These are phyloP conservation scores for Platycheirus albimanus DNA, from an alignment of 2,888 invertebrate species.

Conservation along the genomic window DNA sequence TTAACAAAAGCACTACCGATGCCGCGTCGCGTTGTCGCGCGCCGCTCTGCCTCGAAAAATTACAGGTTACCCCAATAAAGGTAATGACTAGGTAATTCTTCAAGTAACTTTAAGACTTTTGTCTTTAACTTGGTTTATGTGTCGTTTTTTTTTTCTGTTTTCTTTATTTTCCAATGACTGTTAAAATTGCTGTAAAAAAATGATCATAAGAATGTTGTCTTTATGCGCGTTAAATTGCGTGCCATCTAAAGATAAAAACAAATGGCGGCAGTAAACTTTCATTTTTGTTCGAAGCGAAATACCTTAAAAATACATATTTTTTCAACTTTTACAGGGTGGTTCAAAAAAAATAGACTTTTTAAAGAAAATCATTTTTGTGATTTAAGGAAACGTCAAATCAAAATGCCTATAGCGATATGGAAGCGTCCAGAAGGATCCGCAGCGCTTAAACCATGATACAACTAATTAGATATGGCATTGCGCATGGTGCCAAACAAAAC, in stretches of 20 bases:
- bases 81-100: slow-evolving; percentile 9
- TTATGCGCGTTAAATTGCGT: slow-evolving; percentile 35
- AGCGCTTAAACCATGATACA: no score
- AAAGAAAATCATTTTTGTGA: no score
- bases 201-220: background rate
- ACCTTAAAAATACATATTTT: background rate
- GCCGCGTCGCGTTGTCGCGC: no score
- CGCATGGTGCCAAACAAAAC: no score
- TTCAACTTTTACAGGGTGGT: slow-evolving; percentile 7
- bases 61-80: slow-evolving; percentile 36
- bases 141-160: background rate
- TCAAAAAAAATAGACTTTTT: no score
- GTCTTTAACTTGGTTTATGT: background rate
- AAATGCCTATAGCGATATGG: no score
- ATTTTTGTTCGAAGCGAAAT: slow-evolving; percentile 13
- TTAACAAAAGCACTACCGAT: background rate
- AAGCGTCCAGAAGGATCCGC: no score
- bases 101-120: slow-evolving; percentile 1
- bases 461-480: no score
- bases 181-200: background rate
- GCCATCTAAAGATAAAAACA: slow-evolving; percentile 36
- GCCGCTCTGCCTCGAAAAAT: background rate
- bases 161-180: background rate
- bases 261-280: slow-evolving; percentile 41
- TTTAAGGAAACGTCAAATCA: no score